Conservation (phyloP, 1,140 invertebrate species). For the Drosophila tristis region DNA sequence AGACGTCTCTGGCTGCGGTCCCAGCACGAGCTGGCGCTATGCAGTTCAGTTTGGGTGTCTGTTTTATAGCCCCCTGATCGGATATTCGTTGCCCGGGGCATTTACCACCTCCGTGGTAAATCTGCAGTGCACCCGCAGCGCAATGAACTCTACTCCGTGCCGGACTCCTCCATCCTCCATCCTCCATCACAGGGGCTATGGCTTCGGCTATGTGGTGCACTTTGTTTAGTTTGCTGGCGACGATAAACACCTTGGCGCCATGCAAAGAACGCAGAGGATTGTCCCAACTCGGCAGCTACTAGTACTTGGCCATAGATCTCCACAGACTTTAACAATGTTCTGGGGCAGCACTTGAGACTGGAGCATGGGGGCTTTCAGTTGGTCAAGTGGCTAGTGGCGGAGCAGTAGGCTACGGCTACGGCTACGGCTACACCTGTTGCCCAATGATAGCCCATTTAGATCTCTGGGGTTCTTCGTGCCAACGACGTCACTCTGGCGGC, state of each 20-base stretch:
- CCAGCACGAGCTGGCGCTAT: conserved; percentile 77
- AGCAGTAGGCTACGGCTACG: too few relatives aligned
- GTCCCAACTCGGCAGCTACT: background rate
- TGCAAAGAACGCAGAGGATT: conserved; percentile 17
- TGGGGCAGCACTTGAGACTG: conserved; percentile 34
- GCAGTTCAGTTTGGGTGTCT: conserved; percentile 65
- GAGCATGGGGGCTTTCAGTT: conserved; percentile 41
- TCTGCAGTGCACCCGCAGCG: conserved; percentile 78
- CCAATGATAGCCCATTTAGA: background rate
- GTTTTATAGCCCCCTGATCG: conserved; percentile 62
- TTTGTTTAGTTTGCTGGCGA: conserved; percentile 77
- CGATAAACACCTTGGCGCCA: conserved; percentile 80
- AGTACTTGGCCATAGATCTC: conserved; percentile 8
- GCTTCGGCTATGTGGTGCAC: conserved; percentile 22
- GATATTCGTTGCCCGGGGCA: conserved; percentile 46
- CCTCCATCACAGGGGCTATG: background rate
- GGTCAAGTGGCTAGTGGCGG: conserved; percentile 27
- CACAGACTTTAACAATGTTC: conserved; percentile 37
- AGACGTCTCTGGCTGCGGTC: conserved; percentile 23
- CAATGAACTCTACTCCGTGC: conserved; percentile 60
- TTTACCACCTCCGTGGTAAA: conserved; percentile 82
- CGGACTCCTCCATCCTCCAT: background rate
- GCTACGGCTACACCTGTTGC: conserved; percentile 60
- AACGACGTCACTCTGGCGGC: conserved; percentile 67
- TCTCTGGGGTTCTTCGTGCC: background rate